Base-by-base conservation (phyloP, 2,797 vertebrate species). In the Peromyscus aztecus region DNA sequence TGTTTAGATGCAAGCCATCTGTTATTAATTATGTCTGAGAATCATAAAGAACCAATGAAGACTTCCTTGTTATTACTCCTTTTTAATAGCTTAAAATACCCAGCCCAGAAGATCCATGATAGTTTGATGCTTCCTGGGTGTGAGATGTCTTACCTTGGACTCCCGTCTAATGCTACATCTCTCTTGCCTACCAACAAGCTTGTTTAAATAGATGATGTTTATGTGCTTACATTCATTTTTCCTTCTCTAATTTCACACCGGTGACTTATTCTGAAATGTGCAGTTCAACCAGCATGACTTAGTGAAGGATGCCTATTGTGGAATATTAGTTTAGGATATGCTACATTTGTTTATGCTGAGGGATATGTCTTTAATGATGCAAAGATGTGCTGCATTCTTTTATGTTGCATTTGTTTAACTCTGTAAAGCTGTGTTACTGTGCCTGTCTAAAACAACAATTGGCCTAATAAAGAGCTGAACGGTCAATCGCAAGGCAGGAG, bases 211-310 rank as follows among this genome's bases (percentile, higher is more conserved):
- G 43, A 7, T 76, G 27, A 6, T 63, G 21, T 59, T 31, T 57
- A 4, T 11, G 16, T 29, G 24, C n/a, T 73, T 40, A 12, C 14
- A 13, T 43, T 75, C n/a, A 71, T 34, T 43, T 43, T 76, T 29
- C 17, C 13, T 8, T 75, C 86, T 59, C 69, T 59, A 57, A 59
- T 75, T 75, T 29, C 63, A 63, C 6, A 61, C 8, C 1, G 34
- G 40, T 67, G 31, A 86, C 81, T 95, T 89, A 57, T 43, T 93
- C 63, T 89, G 69, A 91, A 94, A 92, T 81, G 55, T 43, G 34
- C 71, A 92, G 29, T 75, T 27, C 8, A 75, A 40, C 71, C 67
- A 91, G 43, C 31, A 69, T 31, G 69, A 40, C 43, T 81, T 80
- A 69, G 23, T 31, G 67, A 78, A 91, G 59, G 67, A 40, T 24